phyloP scores from a whole-genome alignment of 2,113 vertebrate genomes.

The Syrrhaptes paradoxus region DNA sequence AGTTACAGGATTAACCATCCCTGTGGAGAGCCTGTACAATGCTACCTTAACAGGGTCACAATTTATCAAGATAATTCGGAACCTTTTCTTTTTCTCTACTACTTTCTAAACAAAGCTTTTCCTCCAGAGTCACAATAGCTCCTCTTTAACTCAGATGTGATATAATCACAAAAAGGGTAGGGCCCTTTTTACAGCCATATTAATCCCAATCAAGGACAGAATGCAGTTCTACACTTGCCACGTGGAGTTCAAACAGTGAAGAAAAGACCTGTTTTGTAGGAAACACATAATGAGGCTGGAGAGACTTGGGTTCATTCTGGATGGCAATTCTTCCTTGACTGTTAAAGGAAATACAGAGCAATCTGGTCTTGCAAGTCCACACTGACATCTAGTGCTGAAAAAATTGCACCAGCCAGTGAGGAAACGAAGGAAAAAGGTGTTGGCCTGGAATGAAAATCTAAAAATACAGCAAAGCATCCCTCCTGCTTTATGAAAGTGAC shows the following conservation, averaged over 20 bases:
- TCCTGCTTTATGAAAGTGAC: not conserved
- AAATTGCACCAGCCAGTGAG: slow-evolving; percentile 40
- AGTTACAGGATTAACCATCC: not conserved
- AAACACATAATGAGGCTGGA: not conserved
- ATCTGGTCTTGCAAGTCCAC: slow-evolving; percentile 55
- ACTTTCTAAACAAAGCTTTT: not conserved
- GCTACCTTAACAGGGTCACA: not conserved
- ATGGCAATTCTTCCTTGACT: not conserved
- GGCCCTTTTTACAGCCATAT: not conserved
- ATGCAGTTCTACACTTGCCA: not conserved
- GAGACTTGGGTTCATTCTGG: not conserved
- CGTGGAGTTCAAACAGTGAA: not conserved
- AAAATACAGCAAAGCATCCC: not conserved
- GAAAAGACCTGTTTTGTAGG: not conserved
- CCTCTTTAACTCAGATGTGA: not conserved
- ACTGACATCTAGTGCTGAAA: slow-evolving; percentile 81
- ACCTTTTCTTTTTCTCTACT: not conserved
- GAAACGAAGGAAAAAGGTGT: not conserved
- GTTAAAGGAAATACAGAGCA: not conserved
- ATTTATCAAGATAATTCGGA: not conserved
- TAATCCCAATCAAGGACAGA: not conserved
- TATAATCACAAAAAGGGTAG: not conserved
- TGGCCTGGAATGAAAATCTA: not conserved
- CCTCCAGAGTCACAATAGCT: not conserved
- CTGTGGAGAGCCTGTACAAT: not conserved